phyloP scores from a whole-genome alignment of 1,140 invertebrate genomes.

The Geopemphigus sp. region DNA sequence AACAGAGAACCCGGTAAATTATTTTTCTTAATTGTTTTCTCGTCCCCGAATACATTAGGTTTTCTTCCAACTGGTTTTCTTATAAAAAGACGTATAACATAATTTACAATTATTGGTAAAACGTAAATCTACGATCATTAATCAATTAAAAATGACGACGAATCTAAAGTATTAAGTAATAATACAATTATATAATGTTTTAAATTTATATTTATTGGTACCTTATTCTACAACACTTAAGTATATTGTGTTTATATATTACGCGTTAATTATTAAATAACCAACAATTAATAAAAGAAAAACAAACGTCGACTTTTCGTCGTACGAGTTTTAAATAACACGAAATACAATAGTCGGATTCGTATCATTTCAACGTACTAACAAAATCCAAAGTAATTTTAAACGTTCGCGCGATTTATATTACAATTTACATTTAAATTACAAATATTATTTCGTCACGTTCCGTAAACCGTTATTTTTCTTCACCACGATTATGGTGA shows the following conservation, averaged over 20 bases:
- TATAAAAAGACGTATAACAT: too few relatives aligned
- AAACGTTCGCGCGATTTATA: conserved; percentile 4
- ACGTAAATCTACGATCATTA: background rate
- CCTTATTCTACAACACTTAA: background rate
- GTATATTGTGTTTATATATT: background rate
- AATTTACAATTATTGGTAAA: too few relatives aligned
- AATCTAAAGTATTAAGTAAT: background rate
- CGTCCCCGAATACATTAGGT: too few relatives aligned
- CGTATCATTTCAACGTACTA: background rate
- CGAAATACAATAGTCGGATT: background rate
- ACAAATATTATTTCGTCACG: conserved; percentile 44
- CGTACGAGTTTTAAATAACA: background rate
- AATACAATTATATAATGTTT: background rate
- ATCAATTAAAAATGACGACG: background rate
- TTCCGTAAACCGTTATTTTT: conserved; percentile 53
- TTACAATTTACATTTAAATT: conserved; percentile 27
- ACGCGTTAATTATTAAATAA: conserved; percentile 26
- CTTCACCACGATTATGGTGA: conserved; percentile 51
- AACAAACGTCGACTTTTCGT: background rate
- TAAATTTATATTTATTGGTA: background rate
- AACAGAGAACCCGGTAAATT: too few relatives aligned
- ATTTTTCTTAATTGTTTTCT: too few relatives aligned
- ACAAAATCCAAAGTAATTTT: background rate
- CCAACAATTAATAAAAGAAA: background rate
- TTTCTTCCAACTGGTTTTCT: too few relatives aligned